phyloP scores from a whole-genome alignment of 2,888 invertebrate genomes.

The Margaritifera margaritifera region DNA sequence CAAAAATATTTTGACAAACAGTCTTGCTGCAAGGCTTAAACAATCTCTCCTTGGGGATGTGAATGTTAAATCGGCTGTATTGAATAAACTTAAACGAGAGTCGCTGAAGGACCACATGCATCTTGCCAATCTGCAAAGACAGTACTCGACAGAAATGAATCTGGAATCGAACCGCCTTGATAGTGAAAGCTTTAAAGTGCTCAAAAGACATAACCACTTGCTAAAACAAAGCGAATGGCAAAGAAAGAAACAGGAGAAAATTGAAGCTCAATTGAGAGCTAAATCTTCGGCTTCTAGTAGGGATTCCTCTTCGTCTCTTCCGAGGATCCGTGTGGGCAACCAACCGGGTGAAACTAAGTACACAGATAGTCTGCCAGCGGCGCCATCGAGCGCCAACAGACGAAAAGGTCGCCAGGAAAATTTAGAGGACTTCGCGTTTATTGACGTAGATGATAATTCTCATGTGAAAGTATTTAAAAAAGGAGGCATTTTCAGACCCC shows the following conservation, averaged over 20 bases:
- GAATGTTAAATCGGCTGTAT: conserved; percentile 14
- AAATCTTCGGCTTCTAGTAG: conserved; percentile 26
- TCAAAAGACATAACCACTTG: conserved; percentile 38
- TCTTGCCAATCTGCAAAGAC: conserved; percentile 36
- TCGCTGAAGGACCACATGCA: conserved; percentile 41
- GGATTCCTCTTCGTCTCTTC: conserved; percentile 29
- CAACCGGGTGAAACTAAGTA: background rate
- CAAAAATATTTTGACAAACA: conserved; percentile 48
- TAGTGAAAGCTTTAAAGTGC: conserved; percentile 28
- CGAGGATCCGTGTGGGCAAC: conserved; percentile 14
- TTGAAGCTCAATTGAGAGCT: conserved; percentile 31
- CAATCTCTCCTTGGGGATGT: conserved; percentile 34
- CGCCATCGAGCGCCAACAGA: too few relatives aligned
- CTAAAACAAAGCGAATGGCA: conserved; percentile 35
- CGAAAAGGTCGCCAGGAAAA: conserved; percentile 6
- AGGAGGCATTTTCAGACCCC: conserved; percentile 44
- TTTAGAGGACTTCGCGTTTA: conserved; percentile 29
- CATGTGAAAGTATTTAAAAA: conserved; percentile 49
- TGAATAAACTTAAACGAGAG: conserved; percentile 38
- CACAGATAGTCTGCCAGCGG: background rate
- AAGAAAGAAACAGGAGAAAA: conserved; percentile 37
- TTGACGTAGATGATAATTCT: conserved; percentile 47
- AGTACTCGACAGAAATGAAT: conserved; percentile 36
- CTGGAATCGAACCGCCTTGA: conserved; percentile 32
- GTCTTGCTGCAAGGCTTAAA: conserved; percentile 41